A percentile compares a stretch with the other conserved stretches of the same genome.
Evolutionary conservation across 2,113 vertebrate genomes (phyloP).

Genomic region (Sula dactylatra): DNA sequence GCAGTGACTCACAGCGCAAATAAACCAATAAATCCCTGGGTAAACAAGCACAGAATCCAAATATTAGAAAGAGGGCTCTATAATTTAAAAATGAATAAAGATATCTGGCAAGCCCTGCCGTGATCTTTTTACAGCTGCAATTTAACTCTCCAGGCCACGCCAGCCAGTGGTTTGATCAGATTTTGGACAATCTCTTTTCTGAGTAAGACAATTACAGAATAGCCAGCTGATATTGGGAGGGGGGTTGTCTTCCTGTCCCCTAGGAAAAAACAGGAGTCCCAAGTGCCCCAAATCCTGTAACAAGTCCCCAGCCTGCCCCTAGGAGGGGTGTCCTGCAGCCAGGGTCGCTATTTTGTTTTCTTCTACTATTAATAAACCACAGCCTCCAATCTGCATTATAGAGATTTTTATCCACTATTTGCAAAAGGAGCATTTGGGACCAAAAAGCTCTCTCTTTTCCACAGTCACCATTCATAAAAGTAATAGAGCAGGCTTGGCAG

Average conservation of each 20-base stretch:
- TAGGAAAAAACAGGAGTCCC: not conserved
- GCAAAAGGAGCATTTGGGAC: not conserved
- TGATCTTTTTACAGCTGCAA: not conserved
- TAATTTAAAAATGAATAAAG: not conserved
- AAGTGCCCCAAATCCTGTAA: not conserved
- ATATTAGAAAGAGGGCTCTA: not conserved
- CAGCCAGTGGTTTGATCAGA: not conserved
- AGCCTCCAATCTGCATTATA: not conserved
- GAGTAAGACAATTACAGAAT: not conserved
- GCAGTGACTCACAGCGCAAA: not conserved
- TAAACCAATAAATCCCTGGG: not conserved
- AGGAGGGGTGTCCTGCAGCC: not conserved
- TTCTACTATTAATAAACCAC: not conserved
- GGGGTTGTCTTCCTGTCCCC: not conserved
- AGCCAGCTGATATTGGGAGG: not conserved
- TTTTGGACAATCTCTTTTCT: not conserved
- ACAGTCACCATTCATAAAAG: not conserved
- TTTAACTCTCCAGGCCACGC: not conserved
- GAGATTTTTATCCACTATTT: not conserved
- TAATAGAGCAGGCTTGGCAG: not conserved
- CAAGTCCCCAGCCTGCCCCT: not conserved
- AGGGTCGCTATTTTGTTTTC: not conserved
- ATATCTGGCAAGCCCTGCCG: not conserved
- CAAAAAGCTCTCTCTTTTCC: not conserved
- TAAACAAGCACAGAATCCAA: not conserved